These are phyloP conservation scores for Pterobdella sp. DNA, from an alignment of 2,888 invertebrate genomes.

Conservation along the genomic window DNA sequence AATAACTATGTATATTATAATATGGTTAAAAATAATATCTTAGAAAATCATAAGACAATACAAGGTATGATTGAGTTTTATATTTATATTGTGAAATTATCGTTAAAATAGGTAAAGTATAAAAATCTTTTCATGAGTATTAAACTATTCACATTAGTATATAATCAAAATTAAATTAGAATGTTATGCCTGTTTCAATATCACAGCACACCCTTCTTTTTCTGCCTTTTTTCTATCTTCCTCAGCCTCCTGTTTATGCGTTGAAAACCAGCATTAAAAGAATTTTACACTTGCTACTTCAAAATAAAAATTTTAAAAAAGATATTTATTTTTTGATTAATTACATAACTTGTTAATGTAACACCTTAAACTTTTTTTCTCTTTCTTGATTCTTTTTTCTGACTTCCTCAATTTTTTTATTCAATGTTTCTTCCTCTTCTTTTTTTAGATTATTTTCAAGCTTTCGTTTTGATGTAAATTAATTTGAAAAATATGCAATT, in stretches of 20 bases:
- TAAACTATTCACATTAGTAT: neutral
- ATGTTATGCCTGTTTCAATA: slow-evolving; percentile 5
- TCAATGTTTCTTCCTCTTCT: slow-evolving; percentile 20
- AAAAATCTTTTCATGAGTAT: neutral
- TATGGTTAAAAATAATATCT: no score
- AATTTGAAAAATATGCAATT: neutral
- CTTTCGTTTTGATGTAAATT: neutral
- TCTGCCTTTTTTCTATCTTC: slow-evolving; percentile 24
- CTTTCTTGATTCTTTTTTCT: slow-evolving; percentile 24
- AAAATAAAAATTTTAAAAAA: neutral
- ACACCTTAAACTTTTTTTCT: slow-evolving; percentile 21
- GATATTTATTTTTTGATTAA: neutral
- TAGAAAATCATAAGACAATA: no score
- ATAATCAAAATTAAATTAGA: neutral
- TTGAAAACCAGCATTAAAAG: neutral
- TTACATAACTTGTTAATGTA: no score
- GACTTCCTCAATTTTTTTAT: slow-evolving; percentile 28
- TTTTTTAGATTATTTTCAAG: neutral
- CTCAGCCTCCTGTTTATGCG: slow-evolving; percentile 20
- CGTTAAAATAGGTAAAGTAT: neutral
- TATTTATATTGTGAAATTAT: neutral
- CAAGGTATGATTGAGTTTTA: no score
- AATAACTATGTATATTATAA: no score
- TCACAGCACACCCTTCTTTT: slow-evolving; percentile 22
- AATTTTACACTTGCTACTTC: neutral